A percentile compares a stretch with the other conserved stretches of the same genome.
phyloP scores from a whole-genome alignment of 1,140 invertebrate species.

The Atta texana region DNA sequence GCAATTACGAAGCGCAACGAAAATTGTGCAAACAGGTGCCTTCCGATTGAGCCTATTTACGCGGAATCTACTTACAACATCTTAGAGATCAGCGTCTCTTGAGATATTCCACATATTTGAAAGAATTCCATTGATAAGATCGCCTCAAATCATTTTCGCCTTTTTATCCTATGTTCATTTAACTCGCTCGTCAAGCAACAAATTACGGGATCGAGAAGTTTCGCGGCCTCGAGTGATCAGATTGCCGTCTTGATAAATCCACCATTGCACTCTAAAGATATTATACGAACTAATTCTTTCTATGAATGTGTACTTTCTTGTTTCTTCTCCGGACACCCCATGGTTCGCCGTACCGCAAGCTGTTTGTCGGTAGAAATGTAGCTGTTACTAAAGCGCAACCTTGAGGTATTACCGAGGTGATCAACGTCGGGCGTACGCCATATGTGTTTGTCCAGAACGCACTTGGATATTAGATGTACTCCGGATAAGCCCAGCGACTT shows the following conservation, averaged over 20 bases:
- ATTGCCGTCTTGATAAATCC: conserved; percentile 6
- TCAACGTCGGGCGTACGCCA: conserved; percentile 29
- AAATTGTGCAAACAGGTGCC: conserved; percentile 51
- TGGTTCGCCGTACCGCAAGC: conserved; percentile 11
- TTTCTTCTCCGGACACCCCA: neutral
- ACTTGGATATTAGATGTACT: conserved; percentile 40
- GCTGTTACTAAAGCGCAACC: conserved; percentile 47
- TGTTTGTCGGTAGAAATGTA: conserved; percentile 55
- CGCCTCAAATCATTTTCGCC: neutral
- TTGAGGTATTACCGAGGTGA: conserved; percentile 53
- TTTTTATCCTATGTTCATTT: neutral
- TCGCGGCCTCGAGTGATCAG: conserved; percentile 5
- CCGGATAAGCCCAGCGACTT: conserved; percentile 29
- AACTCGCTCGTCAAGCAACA: conserved; percentile 20
- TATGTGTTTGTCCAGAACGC: conserved; percentile 35
- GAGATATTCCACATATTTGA: conserved; percentile 11
- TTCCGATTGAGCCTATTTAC: conserved; percentile 10
- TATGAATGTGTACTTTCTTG: conserved; percentile 7
- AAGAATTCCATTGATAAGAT: neutral
- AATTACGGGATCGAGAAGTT: neutral
- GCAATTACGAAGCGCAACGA: conserved; percentile 45
- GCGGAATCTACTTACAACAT: neutral
- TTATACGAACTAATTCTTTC: conserved; percentile 26
- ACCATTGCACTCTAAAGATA: neutral
- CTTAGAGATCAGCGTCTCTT: neutral